These are phyloP conservation scores for Stenolophus ochropezus DNA, from an alignment of 2,888 invertebrate genomes.

Conservation along the genomic window DNA sequence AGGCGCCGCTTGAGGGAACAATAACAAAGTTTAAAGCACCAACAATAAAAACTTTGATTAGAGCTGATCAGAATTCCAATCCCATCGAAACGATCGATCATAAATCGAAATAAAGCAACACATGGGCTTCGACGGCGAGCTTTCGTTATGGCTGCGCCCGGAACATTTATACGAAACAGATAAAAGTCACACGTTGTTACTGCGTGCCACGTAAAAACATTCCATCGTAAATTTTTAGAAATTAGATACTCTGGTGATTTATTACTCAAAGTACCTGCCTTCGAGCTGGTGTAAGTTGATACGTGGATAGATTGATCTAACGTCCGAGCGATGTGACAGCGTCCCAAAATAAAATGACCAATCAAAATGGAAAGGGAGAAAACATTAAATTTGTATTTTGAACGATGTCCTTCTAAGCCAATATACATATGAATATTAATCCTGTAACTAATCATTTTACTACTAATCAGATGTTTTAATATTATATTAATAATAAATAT, in stretches of 20 bases:
- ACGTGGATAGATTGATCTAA: background rate
- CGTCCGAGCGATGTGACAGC: background rate
- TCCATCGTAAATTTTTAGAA: conserved; percentile 57
- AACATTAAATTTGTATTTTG: too few relatives aligned
- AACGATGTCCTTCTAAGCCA: too few relatives aligned
- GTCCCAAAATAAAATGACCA: background rate
- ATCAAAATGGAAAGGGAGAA: too few relatives aligned
- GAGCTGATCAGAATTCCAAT: conserved; percentile 40
- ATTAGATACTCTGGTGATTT: conserved; percentile 58
- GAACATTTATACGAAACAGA: conserved; percentile 51
- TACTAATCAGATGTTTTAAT: too few relatives aligned
- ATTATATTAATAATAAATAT: too few relatives aligned
- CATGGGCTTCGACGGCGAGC: conserved; percentile 2
- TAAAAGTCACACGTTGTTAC: conserved; percentile 58
- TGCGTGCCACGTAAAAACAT: conserved; percentile 51
- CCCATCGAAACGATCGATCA: conserved; percentile 36
- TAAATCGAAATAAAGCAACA: conserved; percentile 34
- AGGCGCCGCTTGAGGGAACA: background rate
- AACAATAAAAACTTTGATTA: conserved; percentile 38
- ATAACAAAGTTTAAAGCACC: conserved; percentile 32
- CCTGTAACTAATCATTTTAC: too few relatives aligned
- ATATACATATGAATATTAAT: too few relatives aligned
- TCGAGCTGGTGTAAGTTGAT: conserved; percentile 25
- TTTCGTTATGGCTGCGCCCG: conserved; percentile 24
- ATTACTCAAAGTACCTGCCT: conserved; percentile 21